phyloP scores from a whole-genome alignment of 2,888 invertebrate species.

The Strigamia maritima region DNA sequence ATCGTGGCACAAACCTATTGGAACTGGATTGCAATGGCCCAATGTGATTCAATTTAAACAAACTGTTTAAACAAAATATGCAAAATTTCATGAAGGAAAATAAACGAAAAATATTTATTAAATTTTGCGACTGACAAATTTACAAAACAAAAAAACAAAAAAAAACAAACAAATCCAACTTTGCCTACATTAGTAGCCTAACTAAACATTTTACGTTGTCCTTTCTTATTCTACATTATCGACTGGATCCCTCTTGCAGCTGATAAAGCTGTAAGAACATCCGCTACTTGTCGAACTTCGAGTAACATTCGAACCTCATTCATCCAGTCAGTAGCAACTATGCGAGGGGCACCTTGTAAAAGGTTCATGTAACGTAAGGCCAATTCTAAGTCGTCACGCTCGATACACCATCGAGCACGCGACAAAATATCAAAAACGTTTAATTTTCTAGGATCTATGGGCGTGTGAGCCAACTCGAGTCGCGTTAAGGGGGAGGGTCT shows the following conservation, averaged over 20 bases:
- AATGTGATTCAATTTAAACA: conserved; percentile 51
- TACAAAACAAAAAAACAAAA: neutral
- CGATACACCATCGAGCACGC: conserved; percentile 84
- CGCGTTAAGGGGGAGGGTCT: conserved; percentile 51
- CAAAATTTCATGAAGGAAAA: neutral
- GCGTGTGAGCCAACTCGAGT: conserved; percentile 69
- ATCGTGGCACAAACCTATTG: conserved; percentile 77
- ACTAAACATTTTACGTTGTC: neutral
- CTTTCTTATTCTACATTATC: neutral
- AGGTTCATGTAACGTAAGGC: conserved; percentile 83
- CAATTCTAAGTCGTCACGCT: conserved; percentile 79
- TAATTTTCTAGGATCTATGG: conserved; percentile 67
- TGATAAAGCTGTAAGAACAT: conserved; percentile 83
- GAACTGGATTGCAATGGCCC: conserved; percentile 80
- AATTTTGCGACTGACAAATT: conserved; percentile 1
- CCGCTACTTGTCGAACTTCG: conserved; percentile 86
- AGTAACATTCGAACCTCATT: conserved; percentile 75
- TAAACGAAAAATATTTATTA: neutral
- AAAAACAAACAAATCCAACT: neutral
- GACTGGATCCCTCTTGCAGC: conserved; percentile 63
- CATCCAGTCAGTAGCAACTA: conserved; percentile 82
- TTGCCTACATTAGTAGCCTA: neutral
- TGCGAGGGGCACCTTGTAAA: conserved; percentile 80
- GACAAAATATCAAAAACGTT: conserved; percentile 86
- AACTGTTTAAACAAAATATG: neutral